phyloP scores from a whole-genome alignment of 2,888 invertebrate genomes.

The Monochamus alternatus region DNA sequence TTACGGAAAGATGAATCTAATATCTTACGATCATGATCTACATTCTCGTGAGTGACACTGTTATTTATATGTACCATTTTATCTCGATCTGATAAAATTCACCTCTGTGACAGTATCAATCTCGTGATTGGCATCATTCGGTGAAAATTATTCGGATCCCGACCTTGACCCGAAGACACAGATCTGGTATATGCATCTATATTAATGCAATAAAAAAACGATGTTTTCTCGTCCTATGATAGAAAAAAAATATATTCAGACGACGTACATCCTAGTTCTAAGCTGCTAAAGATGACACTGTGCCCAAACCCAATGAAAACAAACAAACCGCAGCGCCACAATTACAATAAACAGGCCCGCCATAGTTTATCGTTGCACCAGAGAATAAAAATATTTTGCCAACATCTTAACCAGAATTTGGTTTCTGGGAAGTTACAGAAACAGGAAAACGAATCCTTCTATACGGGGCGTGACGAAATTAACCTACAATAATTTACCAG shows the following conservation, averaged over 20 bases:
- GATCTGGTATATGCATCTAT: neutral
- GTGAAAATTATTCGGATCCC: neutral
- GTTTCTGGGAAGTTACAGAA: neutral
- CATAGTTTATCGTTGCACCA: slow-evolving; percentile 3
- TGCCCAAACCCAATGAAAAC: slow-evolving; percentile 14
- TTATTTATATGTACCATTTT: no score
- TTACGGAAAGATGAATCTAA: no score
- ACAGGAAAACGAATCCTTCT: no score
- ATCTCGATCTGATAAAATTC: no score
- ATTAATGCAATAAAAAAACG: neutral
- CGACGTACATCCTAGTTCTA: no score
- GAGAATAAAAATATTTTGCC: slow-evolving; percentile 22
- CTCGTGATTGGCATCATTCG: neutral
- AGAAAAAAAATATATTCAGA: neutral
- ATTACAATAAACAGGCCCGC: neutral
- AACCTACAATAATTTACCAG: no score
- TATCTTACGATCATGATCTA: no score
- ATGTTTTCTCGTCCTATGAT: neutral
- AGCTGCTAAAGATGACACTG: slow-evolving; percentile 17
- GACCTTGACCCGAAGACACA: neutral
- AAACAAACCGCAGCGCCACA: slow-evolving; percentile 21
- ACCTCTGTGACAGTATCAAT: neutral
- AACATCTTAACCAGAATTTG: slow-evolving; percentile 8
- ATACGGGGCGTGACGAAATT: no score
- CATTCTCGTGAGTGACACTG: no score